Conservation (phyloP, 1,140 invertebrate genomes). For the Hypothenemus hampei region DNA sequence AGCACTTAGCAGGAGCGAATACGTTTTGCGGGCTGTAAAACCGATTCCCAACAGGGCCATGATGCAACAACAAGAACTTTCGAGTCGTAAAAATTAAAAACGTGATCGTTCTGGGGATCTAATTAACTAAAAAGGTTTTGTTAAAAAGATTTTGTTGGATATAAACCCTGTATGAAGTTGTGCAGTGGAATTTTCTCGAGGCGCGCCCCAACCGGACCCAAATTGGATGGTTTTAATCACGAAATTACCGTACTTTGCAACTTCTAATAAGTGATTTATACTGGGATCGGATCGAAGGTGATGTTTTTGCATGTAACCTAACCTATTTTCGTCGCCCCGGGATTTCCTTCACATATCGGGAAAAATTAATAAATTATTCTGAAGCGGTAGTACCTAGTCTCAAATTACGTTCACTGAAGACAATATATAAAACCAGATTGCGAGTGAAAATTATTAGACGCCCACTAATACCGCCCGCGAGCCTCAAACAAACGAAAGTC, state of each 20-base stretch:
- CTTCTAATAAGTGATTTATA: slow-evolving; percentile 16
- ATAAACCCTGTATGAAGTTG: not conserved
- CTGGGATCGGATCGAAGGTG: slow-evolving; percentile 6
- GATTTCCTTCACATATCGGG: too few relatives aligned
- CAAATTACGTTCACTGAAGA: too few relatives aligned
- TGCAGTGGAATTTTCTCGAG: slow-evolving; percentile 1
- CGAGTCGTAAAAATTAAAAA: slow-evolving; percentile 16
- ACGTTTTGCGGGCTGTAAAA: slow-evolving; percentile 10
- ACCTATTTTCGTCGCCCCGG: too few relatives aligned
- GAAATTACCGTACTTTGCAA: slow-evolving; percentile 5
- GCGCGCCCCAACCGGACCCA: not conserved
- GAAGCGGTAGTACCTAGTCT: too few relatives aligned
- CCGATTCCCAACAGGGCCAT: slow-evolving; percentile 7
- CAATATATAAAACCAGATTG: too few relatives aligned
- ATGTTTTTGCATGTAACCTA: too few relatives aligned
- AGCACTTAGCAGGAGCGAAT: slow-evolving; percentile 12
- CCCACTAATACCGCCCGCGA: too few relatives aligned
- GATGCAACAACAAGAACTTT: not conserved
- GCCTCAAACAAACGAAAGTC: too few relatives aligned
- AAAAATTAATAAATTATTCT: too few relatives aligned
- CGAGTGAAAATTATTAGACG: too few relatives aligned
- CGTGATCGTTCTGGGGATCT: slow-evolving; percentile 1
- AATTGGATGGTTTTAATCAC: slow-evolving; percentile 16
- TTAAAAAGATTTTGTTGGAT: not conserved
- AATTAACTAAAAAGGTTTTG: slow-evolving; percentile 10